Base-by-base conservation (phyloP, 1,140 invertebrate genomes). In the Euura saliciscinereae region DNA sequence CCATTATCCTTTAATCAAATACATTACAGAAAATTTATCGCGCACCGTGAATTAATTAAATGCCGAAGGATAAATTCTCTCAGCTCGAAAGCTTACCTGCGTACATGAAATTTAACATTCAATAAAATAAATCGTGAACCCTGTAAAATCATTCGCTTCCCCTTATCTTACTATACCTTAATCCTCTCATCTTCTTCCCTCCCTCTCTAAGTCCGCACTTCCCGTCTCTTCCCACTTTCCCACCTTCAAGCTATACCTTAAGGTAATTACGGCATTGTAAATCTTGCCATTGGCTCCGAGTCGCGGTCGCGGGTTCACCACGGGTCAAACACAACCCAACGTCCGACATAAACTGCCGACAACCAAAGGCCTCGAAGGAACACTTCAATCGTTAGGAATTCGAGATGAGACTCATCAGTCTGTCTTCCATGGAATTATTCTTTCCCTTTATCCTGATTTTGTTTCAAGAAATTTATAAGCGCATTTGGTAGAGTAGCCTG, bases 1-100 rank as follows among this genome's bases (percentile, higher is more conserved):
- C 73, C 83, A 86, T 87, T 87, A 86, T 87, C 85, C 84, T 86
- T 86, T 86, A 86, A 86, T 86, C 85, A 87, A 87, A 87, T 86
- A 86, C 84, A 86, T 87, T 86, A 86, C 82, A 77, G 81, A 85
- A 85, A 87, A 87, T 86, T 87, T 87, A 87, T 87, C 82, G 85
- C 81, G 78, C 78, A 78, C 80, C 79, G 82, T 82, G 82, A 85
- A 87, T 85, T 87, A 87, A 87, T 87, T 87, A 86, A 87, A 87
- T 85, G 85, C 84, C 85, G 80, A 87, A 87, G 85, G 84, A 86
- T 86, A 84, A 86, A 86, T 86, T 86, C 82, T 85, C 82, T 72
- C 77, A 75, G 77, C 79, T 80, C 76, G 74, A 75, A 78, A 78
- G 75, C 78, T 72, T 72, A 74, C 73, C 28, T 67, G 75, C 79